Evolutionary conservation across 2,797 vertebrate genomes (phyloP).

Genomic region (Amphiprion clarkii): DNA sequence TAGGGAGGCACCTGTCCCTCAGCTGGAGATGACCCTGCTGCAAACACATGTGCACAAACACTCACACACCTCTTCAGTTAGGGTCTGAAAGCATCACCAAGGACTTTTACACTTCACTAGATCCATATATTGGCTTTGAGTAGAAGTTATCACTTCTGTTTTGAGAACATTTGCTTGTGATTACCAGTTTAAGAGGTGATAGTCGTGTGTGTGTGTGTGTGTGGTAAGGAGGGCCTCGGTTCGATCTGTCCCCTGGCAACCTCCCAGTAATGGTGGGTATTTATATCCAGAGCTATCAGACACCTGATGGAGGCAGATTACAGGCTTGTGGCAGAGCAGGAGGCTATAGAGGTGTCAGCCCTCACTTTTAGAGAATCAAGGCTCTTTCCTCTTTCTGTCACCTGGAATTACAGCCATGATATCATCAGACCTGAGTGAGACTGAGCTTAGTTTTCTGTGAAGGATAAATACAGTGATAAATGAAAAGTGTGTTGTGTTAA

Average conservation of each 20-base stretch:
- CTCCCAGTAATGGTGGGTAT: constrained; percentile 72
- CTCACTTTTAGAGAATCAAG: constrained; percentile 62
- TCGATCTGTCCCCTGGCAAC: constrained; percentile 52
- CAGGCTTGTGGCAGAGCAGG: constrained; percentile 58
- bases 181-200: constrained; percentile 47
- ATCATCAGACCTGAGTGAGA: constrained; percentile 25
- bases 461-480: constrained; percentile 10
- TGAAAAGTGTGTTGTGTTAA: constrained; percentile 17
- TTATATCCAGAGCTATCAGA: constrained; percentile 70
- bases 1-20: constrained; percentile 69
- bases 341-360: constrained; percentile 57
- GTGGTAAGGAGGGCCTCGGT: background rate
- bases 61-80: constrained; percentile 31
- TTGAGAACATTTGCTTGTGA: constrained; percentile 58
- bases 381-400: constrained; percentile 49
- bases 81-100: constrained; percentile 69
- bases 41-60: background rate
- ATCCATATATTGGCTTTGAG: constrained; percentile 72
- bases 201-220: constrained; percentile 6
- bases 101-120: constrained; percentile 57
- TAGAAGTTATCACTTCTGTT: constrained; percentile 65
- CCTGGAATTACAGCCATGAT: constrained; percentile 54
- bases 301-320: constrained; percentile 75
- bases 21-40: constrained; percentile 53
- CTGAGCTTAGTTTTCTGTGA: constrained; percentile 21